Conservation (phyloP, 1,140 invertebrate species). For the Lordiphosa clarofinis region DNA sequence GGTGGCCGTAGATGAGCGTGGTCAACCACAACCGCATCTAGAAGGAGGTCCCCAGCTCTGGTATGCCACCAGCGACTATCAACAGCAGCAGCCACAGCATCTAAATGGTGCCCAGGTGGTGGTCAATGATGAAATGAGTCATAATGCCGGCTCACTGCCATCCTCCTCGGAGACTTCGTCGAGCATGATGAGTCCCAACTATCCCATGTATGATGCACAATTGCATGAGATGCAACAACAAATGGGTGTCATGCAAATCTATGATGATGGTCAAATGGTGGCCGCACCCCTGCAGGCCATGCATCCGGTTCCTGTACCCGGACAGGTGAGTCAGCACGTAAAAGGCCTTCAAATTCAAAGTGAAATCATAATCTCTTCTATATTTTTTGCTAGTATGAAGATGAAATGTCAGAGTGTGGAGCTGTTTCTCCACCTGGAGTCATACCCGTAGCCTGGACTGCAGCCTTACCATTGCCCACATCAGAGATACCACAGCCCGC, state of each 20-base stretch:
- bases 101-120: constrained; percentile 33
- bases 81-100: constrained; percentile 42
- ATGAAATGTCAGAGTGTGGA: constrained; percentile 60
- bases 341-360: no score
- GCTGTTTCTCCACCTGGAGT: constrained; percentile 34
- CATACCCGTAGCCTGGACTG: constrained; percentile 55
- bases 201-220: constrained; percentile 70
- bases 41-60: constrained; percentile 53
- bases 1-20: constrained; percentile 51
- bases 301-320: constrained; percentile 53
- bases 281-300: constrained; percentile 30
- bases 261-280: constrained; percentile 59
- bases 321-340: constrained; percentile 28
- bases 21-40: constrained; percentile 25
- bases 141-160: constrained; percentile 61
- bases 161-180: constrained; percentile 63
- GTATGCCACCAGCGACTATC: constrained; percentile 58
- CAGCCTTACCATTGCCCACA: constrained; percentile 1
- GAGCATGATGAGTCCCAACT: constrained; percentile 73
- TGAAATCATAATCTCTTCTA: no score
- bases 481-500: constrained; percentile 23
- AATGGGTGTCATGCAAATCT: constrained; percentile 75
- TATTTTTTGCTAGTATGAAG: constrained; percentile 56
- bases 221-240: constrained; percentile 74
- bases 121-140: constrained; percentile 65